Conservation (phyloP, 2,113 vertebrate species). For the Alosa alosa region DNA sequence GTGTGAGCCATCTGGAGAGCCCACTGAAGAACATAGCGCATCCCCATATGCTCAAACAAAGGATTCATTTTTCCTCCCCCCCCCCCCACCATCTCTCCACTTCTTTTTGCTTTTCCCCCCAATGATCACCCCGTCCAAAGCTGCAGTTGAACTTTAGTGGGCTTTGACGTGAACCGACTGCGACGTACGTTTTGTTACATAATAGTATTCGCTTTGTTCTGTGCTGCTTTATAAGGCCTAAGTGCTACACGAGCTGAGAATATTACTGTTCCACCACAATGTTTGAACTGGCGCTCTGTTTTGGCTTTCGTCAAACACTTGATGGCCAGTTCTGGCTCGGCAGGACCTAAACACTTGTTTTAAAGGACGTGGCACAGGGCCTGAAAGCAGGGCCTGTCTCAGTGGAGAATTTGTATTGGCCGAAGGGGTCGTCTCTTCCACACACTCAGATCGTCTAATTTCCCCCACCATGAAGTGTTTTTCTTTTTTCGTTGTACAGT, state of each 20-base stretch:
- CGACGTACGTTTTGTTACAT: constrained; percentile 34
- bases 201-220: constrained; percentile 28
- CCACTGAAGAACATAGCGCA: constrained; percentile 52
- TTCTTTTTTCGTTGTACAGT: constrained; percentile 30
- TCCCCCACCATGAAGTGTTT: constrained; percentile 26
- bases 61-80: constrained; percentile 53
- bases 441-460: constrained; percentile 51
- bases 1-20: constrained; percentile 68
- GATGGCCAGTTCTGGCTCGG: constrained; percentile 41
- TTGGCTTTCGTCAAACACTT: constrained; percentile 32
- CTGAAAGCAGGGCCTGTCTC: constrained; percentile 51
- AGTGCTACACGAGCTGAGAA: constrained; percentile 26
- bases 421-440: constrained; percentile 38
- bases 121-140: constrained; percentile 33
- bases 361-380: constrained; percentile 35
- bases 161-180: constrained; percentile 31
- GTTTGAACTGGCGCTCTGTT: constrained; percentile 36
- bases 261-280: constrained; percentile 31
- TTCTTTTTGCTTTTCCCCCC: not conserved
- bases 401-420: constrained; percentile 48
- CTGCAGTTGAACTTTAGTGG: constrained; percentile 24
- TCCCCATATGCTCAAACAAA: constrained; percentile 59
- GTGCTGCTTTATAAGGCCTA: constrained; percentile 32
- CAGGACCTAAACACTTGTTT: constrained; percentile 41
- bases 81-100: not conserved